Evolutionary conservation across 2,797 vertebrate genomes (phyloP).

Genomic region (Holocentrus rufus): DNA sequence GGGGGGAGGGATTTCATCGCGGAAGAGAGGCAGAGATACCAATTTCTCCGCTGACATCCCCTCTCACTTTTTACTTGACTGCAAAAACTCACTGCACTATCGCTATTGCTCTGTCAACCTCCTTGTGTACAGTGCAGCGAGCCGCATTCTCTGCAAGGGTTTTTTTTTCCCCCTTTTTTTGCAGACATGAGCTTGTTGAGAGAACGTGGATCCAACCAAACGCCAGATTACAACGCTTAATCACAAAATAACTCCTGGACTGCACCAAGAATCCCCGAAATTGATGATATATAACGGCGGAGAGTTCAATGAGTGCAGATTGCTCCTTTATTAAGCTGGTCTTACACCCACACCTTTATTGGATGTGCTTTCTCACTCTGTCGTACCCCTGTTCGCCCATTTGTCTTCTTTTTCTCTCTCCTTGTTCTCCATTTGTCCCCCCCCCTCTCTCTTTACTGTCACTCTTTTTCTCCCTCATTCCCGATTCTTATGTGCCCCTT

Average conservation of each 20-base stretch:
- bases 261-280: not conserved
- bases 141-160: not conserved
- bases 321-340: conserved; percentile 37
- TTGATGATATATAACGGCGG: not conserved
- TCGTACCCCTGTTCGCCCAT: conserved; percentile 9
- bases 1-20: no score
- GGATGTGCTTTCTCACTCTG: conserved; percentile 4
- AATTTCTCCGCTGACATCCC: conserved; percentile 15
- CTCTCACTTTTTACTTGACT: conserved; percentile 21
- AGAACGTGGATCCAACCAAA: not conserved
- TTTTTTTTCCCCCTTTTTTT: no score
- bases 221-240: not conserved
- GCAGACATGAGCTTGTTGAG: not conserved
- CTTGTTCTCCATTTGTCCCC: not conserved
- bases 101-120: conserved; percentile 2
- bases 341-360: conserved; percentile 12
- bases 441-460: not conserved
- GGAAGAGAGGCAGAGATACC: conserved; percentile 1
- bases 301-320: conserved; percentile 23
- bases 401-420: conserved; percentile 9
- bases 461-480: conserved; percentile 13
- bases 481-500: conserved; percentile 18
- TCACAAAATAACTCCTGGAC: not conserved
- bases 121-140: not conserved
- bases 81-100: conserved; percentile 2